Evolutionary conservation across 2,113 vertebrate genomes (phyloP), one percentile per base, ranked within the genome.

Genomic region (Bagarius yarrelli): DNA sequence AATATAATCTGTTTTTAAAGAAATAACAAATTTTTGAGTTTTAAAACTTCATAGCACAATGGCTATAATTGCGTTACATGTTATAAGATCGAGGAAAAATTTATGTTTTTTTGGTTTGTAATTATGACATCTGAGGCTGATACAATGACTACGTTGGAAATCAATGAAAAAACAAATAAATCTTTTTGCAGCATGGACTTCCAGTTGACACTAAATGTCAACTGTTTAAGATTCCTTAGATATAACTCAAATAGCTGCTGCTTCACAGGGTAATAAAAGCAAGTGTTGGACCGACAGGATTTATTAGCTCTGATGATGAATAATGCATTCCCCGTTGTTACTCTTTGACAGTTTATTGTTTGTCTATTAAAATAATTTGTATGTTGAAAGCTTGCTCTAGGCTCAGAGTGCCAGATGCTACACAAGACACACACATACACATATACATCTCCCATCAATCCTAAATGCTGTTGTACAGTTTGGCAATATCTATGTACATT

Each of bases 321-420:
- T 56, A 69, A 69, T n/a, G 23, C 30, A 27, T 69, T 55, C 50
- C 36, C 50, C 9, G 32, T 56, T 79, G 50, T 55, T 55, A 27
- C 36, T 64, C 16, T 74, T 40, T 34, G 30, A 14, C 36, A 53
- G 14, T 63, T 36, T 74, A 53, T 36, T 81, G 64, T 36, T 36
- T 40, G 15, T 73, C 53, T 75, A 74, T 81, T 66, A 40, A 61
- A 23, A 44, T n/a, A n/a, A 61, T 73, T 59, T 81, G 71, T 81
- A 81, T 70, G 47, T 53, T 34, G 21, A 56, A 81, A 40, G 70
- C 71, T 74, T 47, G 57, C 79, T 59, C 6, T 36, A n/a, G 8
- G 57, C 69, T 70, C 40, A 36, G 44, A n/a, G n/a, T 56, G 59
- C 30, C 74, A 67, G 79, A 76, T 81, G 78, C 47, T 52, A 18